Conservation (phyloP, 35 echinoderm and acorn worm genomes). For the Antedon bifida region DNA sequence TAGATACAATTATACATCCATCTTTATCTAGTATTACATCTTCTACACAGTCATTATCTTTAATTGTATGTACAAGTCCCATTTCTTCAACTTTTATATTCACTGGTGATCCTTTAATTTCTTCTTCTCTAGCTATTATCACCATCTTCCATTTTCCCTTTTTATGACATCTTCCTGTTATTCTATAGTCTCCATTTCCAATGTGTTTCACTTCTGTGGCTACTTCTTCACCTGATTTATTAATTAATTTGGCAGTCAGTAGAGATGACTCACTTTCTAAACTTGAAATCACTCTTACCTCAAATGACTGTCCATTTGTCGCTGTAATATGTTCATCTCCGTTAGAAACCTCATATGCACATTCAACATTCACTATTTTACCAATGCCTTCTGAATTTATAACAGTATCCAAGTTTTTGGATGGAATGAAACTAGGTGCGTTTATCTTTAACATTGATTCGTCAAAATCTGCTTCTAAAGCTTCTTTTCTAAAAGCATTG, state of each 20-base stretch:
- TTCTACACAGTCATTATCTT: background rate
- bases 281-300: background rate
- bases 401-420: background rate
- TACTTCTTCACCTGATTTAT: background rate
- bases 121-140: background rate
- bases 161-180: background rate
- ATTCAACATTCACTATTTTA: background rate
- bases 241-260: background rate
- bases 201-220: background rate
- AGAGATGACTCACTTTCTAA: background rate
- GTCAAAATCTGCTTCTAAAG: background rate
- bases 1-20: background rate
- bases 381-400: background rate
- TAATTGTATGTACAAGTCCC: background rate
- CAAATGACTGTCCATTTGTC: background rate
- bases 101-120: background rate
- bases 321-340: background rate
- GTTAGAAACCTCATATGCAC: background rate
- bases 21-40: background rate
- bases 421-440: background rate
- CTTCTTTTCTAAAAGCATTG: background rate
- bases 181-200: background rate
- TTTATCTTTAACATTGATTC: background rate
- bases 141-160: background rate
- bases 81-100: background rate